A percentile compares a stretch with the other conserved stretches of the same genome.
Conservation (phyloP, 2,113 vertebrate species). For the Corvus moneduloides region DNA sequence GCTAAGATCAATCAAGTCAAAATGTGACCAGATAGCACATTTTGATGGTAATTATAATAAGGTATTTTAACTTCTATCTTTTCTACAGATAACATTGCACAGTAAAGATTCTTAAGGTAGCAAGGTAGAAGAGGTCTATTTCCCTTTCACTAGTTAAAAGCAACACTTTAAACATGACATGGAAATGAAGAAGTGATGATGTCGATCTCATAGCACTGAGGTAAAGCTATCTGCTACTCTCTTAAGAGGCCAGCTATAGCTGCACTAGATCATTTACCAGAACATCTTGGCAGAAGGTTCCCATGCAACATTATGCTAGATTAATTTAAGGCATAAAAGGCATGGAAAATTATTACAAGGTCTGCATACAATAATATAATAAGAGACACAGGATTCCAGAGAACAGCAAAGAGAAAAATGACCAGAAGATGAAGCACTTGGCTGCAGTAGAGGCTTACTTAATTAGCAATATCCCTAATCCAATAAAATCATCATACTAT, state of each 20-base stretch:
- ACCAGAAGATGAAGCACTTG: not conserved
- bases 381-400: not conserved
- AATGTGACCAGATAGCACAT: not conserved
- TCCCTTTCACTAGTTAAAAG: not conserved
- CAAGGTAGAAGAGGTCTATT: not conserved
- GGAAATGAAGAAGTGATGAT: not conserved
- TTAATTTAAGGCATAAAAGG: slow-evolving; percentile 7
- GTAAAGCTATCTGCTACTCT: not conserved
- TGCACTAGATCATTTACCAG: not conserved
- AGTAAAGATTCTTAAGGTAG: not conserved
- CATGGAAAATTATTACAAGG: not conserved
- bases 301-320: not conserved
- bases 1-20: not conserved
- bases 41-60: not conserved
- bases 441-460: not conserved
- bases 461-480: not conserved
- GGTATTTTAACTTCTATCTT: not conserved
- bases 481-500: not conserved
- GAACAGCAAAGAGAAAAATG: not conserved
- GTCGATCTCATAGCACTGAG: rapidly evolving
- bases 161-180: not conserved
- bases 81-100: not conserved
- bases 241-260: not conserved
- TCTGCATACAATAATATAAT: not conserved
- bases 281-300: not conserved